Conservation (phyloP, 2,888 invertebrate genomes). For the Sabellastarte sp. region DNA sequence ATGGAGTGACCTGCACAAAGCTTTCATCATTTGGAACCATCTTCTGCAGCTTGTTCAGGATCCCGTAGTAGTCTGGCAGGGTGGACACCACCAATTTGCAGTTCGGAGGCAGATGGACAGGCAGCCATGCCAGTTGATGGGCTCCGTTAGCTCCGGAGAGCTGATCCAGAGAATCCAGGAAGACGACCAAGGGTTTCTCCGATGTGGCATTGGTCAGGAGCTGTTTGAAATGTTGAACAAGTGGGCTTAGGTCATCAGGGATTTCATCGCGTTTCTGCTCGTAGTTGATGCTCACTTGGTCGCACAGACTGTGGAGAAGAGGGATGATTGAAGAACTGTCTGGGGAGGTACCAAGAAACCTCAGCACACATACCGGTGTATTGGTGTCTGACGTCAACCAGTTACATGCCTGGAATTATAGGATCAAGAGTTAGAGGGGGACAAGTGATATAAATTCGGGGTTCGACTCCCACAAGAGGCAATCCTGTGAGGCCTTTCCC, state of each 20-base stretch:
- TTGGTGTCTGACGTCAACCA: no score
- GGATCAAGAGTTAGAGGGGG: no score
- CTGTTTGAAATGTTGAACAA: slow-evolving; percentile 94
- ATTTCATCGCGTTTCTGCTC: slow-evolving; percentile 70
- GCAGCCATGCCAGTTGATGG: slow-evolving; percentile 94
- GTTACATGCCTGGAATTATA: no score
- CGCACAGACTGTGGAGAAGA: slow-evolving; percentile 64
- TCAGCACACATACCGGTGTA: slow-evolving; percentile 77
- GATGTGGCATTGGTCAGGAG: slow-evolving; percentile 67
- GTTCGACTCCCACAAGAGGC: no score
- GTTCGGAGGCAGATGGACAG: slow-evolving; percentile 81
- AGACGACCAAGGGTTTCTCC: slow-evolving; percentile 77
- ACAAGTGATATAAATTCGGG: no score
- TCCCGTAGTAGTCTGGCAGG: slow-evolving; percentile 29
- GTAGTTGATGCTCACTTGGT: slow-evolving; percentile 54
- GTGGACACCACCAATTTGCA: slow-evolving; percentile 78
- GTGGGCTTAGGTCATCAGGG: slow-evolving; percentile 91
- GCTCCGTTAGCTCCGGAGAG: slow-evolving; percentile 87
- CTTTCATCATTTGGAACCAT: slow-evolving; percentile 6
- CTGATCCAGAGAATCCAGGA: slow-evolving; percentile 95
- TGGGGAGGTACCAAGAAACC: slow-evolving; percentile 95
- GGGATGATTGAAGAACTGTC: slow-evolving; percentile 94
- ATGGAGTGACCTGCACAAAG: slow-evolving; percentile 28
- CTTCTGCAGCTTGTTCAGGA: slow-evolving; percentile 19
- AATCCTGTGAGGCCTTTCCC: no score